A percentile compares a stretch with the other conserved stretches of the same genome.
phyloP scores from a whole-genome alignment of 2,113 vertebrate genomes.

The Columbina picui region DNA sequence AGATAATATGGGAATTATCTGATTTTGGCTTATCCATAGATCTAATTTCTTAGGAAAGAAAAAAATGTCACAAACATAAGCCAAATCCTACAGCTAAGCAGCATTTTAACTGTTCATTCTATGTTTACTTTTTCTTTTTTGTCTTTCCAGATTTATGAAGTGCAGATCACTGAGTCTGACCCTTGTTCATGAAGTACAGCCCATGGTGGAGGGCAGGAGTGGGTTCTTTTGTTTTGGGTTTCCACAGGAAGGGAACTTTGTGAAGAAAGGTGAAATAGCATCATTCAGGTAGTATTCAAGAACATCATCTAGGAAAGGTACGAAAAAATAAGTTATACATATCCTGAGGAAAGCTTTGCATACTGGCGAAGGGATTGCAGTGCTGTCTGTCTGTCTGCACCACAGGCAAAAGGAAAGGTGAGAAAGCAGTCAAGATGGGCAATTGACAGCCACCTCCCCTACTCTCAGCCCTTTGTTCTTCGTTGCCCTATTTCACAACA shows the following conservation, averaged over 20 bases:
- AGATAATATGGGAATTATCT: background rate
- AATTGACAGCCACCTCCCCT: background rate
- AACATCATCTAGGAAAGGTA: background rate
- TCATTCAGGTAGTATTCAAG: background rate
- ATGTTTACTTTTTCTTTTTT: background rate
- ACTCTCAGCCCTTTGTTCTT: background rate
- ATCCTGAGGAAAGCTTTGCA: background rate
- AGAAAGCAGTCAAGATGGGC: background rate
- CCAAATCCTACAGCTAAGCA: background rate
- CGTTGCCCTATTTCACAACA: background rate
- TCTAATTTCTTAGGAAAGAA: background rate
- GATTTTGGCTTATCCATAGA: background rate
- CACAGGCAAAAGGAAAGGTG: background rate
- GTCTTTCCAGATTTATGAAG: background rate
- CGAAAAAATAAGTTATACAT: background rate
- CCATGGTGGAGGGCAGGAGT: fast-evolving
- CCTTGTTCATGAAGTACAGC: background rate
- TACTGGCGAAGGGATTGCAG: background rate
- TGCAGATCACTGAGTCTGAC: background rate
- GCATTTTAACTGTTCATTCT: background rate
- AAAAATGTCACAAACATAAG: background rate
- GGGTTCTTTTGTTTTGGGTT: background rate
- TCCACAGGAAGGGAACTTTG: background rate
- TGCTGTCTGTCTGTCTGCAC: background rate
- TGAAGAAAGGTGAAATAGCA: background rate